Conservation (phyloP, 2,113 vertebrate genomes). For the Anarhynchus alexandrinus region DNA sequence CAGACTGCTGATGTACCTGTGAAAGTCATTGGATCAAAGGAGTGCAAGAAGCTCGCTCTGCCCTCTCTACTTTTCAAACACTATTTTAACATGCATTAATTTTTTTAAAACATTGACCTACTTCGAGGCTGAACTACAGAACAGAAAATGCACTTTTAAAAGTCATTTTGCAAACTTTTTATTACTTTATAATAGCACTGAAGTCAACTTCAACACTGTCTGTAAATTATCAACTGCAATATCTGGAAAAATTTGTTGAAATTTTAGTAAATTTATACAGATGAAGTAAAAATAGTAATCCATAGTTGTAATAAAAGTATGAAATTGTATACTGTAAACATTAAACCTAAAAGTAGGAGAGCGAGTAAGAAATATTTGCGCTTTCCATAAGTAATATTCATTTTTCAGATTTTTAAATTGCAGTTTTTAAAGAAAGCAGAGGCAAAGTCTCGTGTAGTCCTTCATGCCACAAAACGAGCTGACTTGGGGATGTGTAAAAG, state of each 20-base stretch:
- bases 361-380: slow-evolving; percentile 56
- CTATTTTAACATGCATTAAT: slow-evolving; percentile 69
- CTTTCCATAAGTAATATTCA: slow-evolving; percentile 58
- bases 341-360: slow-evolving; percentile 55
- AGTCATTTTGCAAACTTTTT: slow-evolving; percentile 76
- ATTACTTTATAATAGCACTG: slow-evolving; percentile 89
- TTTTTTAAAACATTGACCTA: slow-evolving; percentile 57
- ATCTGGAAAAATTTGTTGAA: slow-evolving; percentile 76
- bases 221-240: slow-evolving; percentile 75
- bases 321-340: slow-evolving; percentile 44
- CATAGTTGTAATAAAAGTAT: slow-evolving; percentile 55
- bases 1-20: slow-evolving; percentile 85
- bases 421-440: slow-evolving; percentile 34
- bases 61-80: slow-evolving; percentile 70
- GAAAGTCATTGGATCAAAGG: slow-evolving; percentile 28
- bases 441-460: slow-evolving; percentile 17
- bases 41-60: slow-evolving; percentile 46
- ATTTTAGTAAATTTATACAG: slow-evolving; percentile 68
- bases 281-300: slow-evolving; percentile 64
- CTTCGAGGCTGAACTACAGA: slow-evolving; percentile 68
- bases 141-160: slow-evolving; percentile 76
- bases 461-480: slow-evolving; percentile 58
- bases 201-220: slow-evolving; percentile 86
- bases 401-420: slow-evolving; percentile 51
- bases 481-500: slow-evolving; percentile 44